Conservation (phyloP, 2,113 vertebrate genomes). For the Sphyrna mokarran region DNA sequence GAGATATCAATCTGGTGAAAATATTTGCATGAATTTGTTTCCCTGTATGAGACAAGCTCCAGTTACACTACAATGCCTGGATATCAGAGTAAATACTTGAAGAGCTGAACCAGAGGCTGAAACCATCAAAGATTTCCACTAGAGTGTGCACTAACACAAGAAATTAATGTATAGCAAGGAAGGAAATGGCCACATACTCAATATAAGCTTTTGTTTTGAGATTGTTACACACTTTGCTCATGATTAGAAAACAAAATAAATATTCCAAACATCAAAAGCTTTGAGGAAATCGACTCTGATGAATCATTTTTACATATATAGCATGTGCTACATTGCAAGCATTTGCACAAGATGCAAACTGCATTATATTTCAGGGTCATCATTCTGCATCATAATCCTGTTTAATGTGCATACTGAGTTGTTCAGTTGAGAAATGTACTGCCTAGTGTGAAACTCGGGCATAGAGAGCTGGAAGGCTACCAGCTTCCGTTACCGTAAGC, state of each 20-base stretch:
- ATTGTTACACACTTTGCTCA: neutral
- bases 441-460: neutral
- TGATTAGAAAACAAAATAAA: neutral
- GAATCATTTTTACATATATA: neutral
- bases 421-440: neutral
- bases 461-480: neutral
- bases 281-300: neutral
- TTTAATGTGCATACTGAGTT: neutral
- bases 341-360: neutral
- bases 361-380: neutral
- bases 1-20: neutral
- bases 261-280: neutral
- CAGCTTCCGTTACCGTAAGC: neutral
- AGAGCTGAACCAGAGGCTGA: neutral
- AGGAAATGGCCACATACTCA: neutral
- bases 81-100: neutral
- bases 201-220: neutral
- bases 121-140: neutral
- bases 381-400: neutral
- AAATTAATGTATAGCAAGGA: neutral
- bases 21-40: neutral
- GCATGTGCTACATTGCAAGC: neutral
- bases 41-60: neutral
- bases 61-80: neutral
- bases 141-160: slow-evolving; percentile 30